Percentiles rank a stretch among this genome's conserved stretches.
phyloP scores from a whole-genome alignment of 1,140 invertebrate genomes.

The Ostrea denselamellosa region DNA sequence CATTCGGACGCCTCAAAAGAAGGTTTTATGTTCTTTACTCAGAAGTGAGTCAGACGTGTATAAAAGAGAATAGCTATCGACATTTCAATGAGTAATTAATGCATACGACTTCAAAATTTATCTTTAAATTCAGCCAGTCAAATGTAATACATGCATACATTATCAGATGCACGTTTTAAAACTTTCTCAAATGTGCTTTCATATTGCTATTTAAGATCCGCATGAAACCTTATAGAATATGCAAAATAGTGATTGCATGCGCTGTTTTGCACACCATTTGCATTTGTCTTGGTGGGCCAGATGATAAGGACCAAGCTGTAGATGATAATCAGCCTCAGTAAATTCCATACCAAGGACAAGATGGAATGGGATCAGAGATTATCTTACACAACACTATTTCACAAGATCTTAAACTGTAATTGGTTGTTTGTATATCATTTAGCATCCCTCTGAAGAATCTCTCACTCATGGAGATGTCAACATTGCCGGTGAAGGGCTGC shows the following conservation, averaged over 20 bases:
- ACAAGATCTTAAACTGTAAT: neutral
- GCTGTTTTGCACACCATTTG: conserved; percentile 32
- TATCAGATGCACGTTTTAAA: too few relatives aligned
- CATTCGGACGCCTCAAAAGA: conserved; percentile 49
- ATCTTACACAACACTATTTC: neutral
- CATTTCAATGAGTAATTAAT: too few relatives aligned
- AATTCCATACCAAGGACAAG: conserved; percentile 9
- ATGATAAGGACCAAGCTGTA: neutral
- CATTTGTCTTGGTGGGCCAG: neutral
- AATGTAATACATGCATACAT: too few relatives aligned
- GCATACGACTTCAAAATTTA: too few relatives aligned
- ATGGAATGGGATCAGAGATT: neutral
- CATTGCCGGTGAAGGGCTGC: too few relatives aligned
- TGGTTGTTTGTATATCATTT: too few relatives aligned
- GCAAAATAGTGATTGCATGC: conserved; percentile 24
- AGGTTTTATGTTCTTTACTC: conserved; percentile 47
- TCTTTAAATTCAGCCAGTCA: too few relatives aligned
- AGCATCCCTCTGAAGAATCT: too few relatives aligned
- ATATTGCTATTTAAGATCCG: conserved; percentile 37
- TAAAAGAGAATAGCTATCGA: too few relatives aligned
- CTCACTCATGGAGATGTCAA: too few relatives aligned
- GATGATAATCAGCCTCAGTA: neutral
- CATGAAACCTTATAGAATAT: conserved; percentile 23
- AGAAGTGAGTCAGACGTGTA: too few relatives aligned
- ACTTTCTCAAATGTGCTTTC: too few relatives aligned